A percentile compares a stretch with the other conserved stretches of the same genome.
Conservation (phyloP, 2,888 invertebrate genomes). For the Pterostichus niger region DNA sequence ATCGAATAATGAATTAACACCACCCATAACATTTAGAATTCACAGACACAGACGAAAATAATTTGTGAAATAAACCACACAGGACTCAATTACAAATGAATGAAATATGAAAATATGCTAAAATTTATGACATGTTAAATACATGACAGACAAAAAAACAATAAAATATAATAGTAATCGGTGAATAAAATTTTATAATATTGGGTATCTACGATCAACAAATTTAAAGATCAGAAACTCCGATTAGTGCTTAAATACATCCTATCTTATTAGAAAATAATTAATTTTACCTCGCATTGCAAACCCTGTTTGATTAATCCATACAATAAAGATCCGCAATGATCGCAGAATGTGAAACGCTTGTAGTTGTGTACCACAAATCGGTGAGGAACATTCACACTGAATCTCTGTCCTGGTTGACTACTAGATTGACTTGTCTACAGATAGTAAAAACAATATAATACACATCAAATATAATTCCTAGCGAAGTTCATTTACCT, state of each 20-base stretch:
- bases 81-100: not conserved
- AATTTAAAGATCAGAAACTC: not conserved
- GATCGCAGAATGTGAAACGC: conserved; percentile 99
- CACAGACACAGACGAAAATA: not conserved
- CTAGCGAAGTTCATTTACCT: conserved; percentile 77
- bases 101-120: conserved; percentile 4
- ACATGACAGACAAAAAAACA: not conserved
- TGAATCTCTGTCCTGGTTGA: conserved; percentile 90
- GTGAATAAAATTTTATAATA: too few species aligned
- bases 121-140: conserved; percentile 36
- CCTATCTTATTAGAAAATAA: not conserved
- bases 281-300: conserved; percentile 85
- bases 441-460: conserved; percentile 45
- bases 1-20: conserved; percentile 31
- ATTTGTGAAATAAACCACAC: conserved; percentile 32
- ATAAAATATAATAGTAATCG: not conserved
- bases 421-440: conserved; percentile 77
- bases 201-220: conserved; percentile 26
- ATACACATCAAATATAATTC: conserved; percentile 17
- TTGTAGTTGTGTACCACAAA: conserved; percentile 98
- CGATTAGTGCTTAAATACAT: not conserved
- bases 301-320: conserved; percentile 97
- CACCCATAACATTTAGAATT: conserved; percentile 17
- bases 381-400: conserved; percentile 98
- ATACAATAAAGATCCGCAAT: conserved; percentile 98